phyloP scores from a whole-genome alignment of 2,113 vertebrate species.

The Gila orcuttii region DNA sequence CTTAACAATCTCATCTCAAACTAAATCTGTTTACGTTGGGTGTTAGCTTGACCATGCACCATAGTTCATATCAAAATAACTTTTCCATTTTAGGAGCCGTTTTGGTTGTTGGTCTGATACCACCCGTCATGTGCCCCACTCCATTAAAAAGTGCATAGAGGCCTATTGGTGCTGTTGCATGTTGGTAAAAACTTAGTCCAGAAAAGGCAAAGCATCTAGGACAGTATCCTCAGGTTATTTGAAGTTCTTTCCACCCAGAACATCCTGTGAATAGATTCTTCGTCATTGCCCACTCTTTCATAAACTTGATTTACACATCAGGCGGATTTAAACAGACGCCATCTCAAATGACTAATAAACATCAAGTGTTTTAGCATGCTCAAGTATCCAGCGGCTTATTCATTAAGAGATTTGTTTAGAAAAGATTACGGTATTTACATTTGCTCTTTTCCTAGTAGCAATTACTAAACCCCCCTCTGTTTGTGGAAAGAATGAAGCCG shows the following conservation, averaged over 20 bases:
- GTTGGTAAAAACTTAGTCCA: slow-evolving; percentile 56
- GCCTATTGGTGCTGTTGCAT: slow-evolving; percentile 69
- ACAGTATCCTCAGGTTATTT: not conserved
- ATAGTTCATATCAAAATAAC: slow-evolving; percentile 75
- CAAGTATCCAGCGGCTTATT: slow-evolving; percentile 24
- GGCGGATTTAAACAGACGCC: slow-evolving; percentile 12
- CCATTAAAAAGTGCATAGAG: slow-evolving; percentile 61
- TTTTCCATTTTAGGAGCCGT: slow-evolving; percentile 84
- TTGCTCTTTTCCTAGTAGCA: slow-evolving; percentile 46
- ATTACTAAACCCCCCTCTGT: slow-evolving; percentile 52
- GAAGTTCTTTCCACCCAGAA: slow-evolving; percentile 13
- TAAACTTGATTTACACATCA: slow-evolving; percentile 34
- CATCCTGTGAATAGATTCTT: slow-evolving; percentile 5
- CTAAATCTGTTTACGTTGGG: not conserved
- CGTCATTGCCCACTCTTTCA: not conserved
- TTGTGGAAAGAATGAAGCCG: slow-evolving; percentile 68
- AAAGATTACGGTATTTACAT: slow-evolving; percentile 63
- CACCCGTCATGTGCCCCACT: slow-evolving; percentile 59
- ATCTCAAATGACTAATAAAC: slow-evolving; percentile 56
- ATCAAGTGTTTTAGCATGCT: slow-evolving; percentile 44
- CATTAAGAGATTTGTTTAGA: slow-evolving; percentile 57
- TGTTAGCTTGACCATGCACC: slow-evolving; percentile 53
- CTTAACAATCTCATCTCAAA: not conserved
- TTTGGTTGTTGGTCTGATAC: slow-evolving; percentile 67
- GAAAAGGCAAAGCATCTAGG: slow-evolving; percentile 24